A percentile compares a stretch with the other conserved stretches of the same genome.
Conservation (phyloP, 2,888 invertebrate species). For the Agrochola lychnidis region DNA sequence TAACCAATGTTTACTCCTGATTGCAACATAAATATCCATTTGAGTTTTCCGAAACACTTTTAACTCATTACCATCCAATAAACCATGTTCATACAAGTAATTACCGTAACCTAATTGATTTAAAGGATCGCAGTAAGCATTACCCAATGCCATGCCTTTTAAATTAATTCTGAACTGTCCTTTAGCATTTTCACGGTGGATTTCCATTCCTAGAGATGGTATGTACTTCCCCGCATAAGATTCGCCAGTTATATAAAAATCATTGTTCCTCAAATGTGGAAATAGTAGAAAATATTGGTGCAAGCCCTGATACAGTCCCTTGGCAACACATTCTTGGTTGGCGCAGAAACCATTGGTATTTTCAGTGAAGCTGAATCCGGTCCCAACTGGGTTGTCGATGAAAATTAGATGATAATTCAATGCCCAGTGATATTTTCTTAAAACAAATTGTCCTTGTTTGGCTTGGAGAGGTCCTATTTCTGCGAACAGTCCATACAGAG, state of each 20-base stretch:
- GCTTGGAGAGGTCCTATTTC: slow-evolving; percentile 91
- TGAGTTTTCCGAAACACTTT: slow-evolving; percentile 91
- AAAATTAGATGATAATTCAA: slow-evolving; percentile 90
- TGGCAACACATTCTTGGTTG: slow-evolving; percentile 89
- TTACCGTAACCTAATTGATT: slow-evolving; percentile 88
- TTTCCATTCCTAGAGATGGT: slow-evolving; percentile 87
- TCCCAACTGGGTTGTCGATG: slow-evolving; percentile 92
- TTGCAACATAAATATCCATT: slow-evolving; percentile 88
- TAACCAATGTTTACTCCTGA: slow-evolving; percentile 91
- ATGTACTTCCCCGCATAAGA: slow-evolving; percentile 91
- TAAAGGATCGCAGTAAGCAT: slow-evolving; percentile 87
- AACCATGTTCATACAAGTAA: slow-evolving; percentile 87
- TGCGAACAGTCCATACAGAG: slow-evolving; percentile 89
- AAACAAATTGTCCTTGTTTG: slow-evolving; percentile 75
- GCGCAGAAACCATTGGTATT: slow-evolving; percentile 88
- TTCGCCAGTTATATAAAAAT: slow-evolving; percentile 92
- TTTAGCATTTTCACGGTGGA: slow-evolving; percentile 85
- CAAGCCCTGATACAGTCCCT: slow-evolving; percentile 87
- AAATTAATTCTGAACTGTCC: slow-evolving; percentile 82
- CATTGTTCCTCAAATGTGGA: slow-evolving; percentile 86
- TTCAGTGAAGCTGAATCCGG: slow-evolving; percentile 92
- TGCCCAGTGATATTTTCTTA: slow-evolving; percentile 90
- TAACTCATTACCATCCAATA: slow-evolving; percentile 91
- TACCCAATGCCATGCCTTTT: slow-evolving; percentile 89
- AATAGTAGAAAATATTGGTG: slow-evolving; percentile 91